Conservation (phyloP, 2,113 vertebrate genomes). For the Rhombomys opimus region DNA sequence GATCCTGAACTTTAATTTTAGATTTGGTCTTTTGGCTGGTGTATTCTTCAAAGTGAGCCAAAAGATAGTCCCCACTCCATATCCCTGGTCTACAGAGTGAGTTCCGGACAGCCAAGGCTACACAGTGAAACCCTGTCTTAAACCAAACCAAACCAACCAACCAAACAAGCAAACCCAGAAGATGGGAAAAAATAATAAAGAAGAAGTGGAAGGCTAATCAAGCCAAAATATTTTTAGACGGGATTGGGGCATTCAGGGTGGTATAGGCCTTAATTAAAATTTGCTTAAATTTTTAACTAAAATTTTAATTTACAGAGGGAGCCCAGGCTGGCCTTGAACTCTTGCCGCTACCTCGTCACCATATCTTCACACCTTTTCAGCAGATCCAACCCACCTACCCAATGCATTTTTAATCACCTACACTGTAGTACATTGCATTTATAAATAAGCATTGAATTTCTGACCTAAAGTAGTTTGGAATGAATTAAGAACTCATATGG, state of each 20-base stretch:
- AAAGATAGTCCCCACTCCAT: not conserved
- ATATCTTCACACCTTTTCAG: not conserved
- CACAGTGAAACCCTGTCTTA: no score
- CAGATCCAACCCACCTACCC: not conserved
- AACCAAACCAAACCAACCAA: no score
- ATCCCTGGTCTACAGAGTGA: not conserved
- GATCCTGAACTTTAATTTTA: not conserved
- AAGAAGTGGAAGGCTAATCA: conserved; percentile 32
- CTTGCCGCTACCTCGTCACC: not conserved
- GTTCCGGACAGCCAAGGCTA: no score
- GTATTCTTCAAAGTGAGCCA: not conserved
- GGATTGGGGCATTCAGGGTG: not conserved
- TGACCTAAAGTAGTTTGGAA: not conserved
- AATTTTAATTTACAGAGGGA: not conserved
- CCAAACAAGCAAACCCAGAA: not conserved
- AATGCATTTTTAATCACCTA: not conserved
- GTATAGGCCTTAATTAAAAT: no score
- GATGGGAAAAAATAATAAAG: not conserved
- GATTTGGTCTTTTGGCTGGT: not conserved
- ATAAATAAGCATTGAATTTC: not conserved
- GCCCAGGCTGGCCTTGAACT: not conserved
- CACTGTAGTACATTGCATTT: not conserved
- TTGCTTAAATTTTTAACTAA: no score
- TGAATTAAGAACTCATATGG: not conserved
- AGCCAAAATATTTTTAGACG: not conserved